Evolutionary conservation across 2,888 invertebrate species (phyloP).

Genomic region (Drosophila crucigera): DNA sequence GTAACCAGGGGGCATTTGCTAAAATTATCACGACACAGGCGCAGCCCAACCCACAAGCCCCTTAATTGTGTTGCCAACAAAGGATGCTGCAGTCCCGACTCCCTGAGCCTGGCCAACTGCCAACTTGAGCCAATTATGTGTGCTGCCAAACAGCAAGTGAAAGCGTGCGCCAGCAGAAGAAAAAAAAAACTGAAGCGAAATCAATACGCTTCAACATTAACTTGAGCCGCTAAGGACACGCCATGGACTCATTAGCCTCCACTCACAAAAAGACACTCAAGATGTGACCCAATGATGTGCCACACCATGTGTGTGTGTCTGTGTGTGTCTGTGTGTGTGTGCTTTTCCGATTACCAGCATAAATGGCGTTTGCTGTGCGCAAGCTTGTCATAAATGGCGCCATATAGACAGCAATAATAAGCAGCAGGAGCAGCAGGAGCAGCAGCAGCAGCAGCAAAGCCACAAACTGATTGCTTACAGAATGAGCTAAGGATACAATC

Average conservation of each 20-base stretch:
- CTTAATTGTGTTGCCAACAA: constrained; percentile 46
- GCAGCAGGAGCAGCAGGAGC: background rate
- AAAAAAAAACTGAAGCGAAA: constrained; percentile 47
- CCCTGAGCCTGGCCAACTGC: constrained; percentile 44
- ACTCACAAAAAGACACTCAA: constrained; percentile 20
- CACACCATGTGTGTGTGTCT: constrained; percentile 17
- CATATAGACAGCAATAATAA: constrained; percentile 64
- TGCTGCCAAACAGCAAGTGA: constrained; percentile 8
- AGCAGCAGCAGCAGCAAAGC: background rate
- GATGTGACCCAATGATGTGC: constrained; percentile 23
- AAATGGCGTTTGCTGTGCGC: constrained; percentile 52
- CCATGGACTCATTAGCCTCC: constrained; percentile 76
- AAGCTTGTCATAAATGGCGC: constrained; percentile 75
- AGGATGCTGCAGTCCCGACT: constrained; percentile 47
- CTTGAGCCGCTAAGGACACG: constrained; percentile 74
- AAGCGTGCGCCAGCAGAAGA: background rate
- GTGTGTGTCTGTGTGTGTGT: constrained; percentile 11
- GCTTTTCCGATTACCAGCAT: constrained; percentile 31
- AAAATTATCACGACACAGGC: constrained; percentile 3
- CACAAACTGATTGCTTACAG: background rate
- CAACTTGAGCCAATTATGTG: constrained; percentile 62
- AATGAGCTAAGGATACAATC: constrained; percentile 6
- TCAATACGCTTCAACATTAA: constrained; percentile 80
- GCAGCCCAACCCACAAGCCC: background rate
- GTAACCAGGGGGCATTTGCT: constrained; percentile 42